phyloP scores from a whole-genome alignment of 2,888 invertebrate species.

The Agrotis puta region DNA sequence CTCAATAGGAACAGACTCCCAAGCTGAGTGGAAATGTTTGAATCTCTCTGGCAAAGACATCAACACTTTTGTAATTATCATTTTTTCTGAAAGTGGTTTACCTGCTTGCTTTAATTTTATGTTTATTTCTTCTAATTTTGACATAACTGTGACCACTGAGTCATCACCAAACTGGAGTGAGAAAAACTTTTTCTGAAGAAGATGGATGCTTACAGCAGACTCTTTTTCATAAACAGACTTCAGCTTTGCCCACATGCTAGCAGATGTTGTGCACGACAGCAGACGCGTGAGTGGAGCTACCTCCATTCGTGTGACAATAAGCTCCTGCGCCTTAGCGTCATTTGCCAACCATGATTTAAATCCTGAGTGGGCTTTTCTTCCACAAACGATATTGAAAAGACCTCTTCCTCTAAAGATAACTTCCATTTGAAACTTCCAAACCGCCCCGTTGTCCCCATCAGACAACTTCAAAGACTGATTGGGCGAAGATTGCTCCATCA shows the following conservation, averaged over 20 bases:
- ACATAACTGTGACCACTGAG: slow-evolving; percentile 1
- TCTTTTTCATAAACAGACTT: neutral
- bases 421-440: slow-evolving; percentile 14
- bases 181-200: neutral
- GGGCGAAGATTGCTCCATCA: slow-evolving; percentile 6
- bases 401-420: slow-evolving; percentile 8
- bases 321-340: slow-evolving; percentile 1
- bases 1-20: neutral
- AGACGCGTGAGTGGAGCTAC: neutral
- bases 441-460: slow-evolving; percentile 9
- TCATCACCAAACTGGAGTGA: neutral
- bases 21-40: slow-evolving; percentile 4
- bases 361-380: neutral
- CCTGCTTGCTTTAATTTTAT: slow-evolving; percentile 7
- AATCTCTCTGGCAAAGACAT: slow-evolving; percentile 1
- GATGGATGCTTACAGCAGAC: neutral
- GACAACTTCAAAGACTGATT: neutral
- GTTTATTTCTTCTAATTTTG: neutral
- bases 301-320: slow-evolving; percentile 3
- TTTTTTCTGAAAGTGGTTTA: slow-evolving; percentile 2
- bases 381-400: neutral
- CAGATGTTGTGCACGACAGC: slow-evolving; percentile 5
- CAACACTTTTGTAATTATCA: slow-evolving; percentile 1
- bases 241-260: neutral
- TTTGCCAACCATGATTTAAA: neutral